phyloP scores from a whole-genome alignment of 92 coral and sea anemone species.

The Phymanthus crucifer region DNA sequence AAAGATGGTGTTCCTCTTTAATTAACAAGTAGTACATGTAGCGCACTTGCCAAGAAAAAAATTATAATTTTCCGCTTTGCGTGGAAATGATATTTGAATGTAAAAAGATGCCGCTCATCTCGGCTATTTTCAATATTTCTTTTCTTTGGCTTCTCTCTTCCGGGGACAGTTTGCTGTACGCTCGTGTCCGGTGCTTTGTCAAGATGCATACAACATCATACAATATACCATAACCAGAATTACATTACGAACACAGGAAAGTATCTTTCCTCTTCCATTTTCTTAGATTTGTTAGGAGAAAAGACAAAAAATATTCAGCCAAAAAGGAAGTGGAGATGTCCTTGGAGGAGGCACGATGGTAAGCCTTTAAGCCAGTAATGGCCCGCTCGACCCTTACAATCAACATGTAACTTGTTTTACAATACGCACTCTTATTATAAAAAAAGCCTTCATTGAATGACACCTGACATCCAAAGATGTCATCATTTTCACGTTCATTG shows the following conservation, averaged over 20 bases:
- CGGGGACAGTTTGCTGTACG: not conserved
- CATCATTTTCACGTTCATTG: no score
- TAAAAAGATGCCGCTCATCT: no score
- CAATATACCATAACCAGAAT: no score
- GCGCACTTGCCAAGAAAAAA: no score
- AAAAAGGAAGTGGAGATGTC: not conserved
- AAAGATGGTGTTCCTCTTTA: no score
- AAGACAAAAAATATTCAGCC: conserved; percentile 10
- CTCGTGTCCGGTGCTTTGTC: not conserved
- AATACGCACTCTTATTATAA: not conserved
- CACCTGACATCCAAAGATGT: no score
- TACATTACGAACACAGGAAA: not conserved
- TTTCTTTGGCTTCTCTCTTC: no score
- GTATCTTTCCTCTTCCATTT: not conserved
- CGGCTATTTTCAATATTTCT: no score
- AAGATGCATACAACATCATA: no score
- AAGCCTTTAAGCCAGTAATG: conserved; percentile 10
- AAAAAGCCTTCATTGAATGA: not conserved
- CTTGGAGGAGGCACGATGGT: conserved; percentile 3
- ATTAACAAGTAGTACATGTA: no score
- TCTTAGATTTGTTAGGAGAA: conserved; percentile 20
- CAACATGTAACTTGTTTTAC: not conserved
- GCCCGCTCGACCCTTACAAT: not conserved
- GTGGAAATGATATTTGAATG: no score
- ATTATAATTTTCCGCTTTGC: no score